phyloP scores from a whole-genome alignment of 2,113 vertebrate species.

The Rostratula benghalensis region DNA sequence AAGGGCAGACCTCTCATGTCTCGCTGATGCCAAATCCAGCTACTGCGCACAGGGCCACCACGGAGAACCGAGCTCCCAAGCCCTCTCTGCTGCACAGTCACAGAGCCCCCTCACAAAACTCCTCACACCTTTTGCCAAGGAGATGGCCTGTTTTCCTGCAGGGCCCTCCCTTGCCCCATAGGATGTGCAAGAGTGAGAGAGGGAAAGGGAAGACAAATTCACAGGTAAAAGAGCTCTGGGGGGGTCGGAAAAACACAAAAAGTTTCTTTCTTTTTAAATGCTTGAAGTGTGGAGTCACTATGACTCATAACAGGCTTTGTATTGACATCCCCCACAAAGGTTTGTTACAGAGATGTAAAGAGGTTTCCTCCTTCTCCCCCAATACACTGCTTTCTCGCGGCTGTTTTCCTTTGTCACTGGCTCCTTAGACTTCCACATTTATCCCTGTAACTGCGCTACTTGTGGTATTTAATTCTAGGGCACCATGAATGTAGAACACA shows the following conservation, averaged over 20 bases:
- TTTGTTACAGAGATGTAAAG: neutral
- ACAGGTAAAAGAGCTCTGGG: neutral
- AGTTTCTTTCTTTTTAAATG: neutral
- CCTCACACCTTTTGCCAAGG: neutral
- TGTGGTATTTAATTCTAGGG: neutral
- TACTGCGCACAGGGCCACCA: neutral
- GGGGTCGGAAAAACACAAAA: neutral
- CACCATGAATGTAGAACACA: neutral
- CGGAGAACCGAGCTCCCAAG: neutral
- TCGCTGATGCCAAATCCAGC: conserved; percentile 34
- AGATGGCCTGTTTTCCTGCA: neutral
- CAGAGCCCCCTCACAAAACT: neutral
- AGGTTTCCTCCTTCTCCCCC: neutral
- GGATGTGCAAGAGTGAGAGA: neutral
- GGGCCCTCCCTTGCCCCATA: neutral
- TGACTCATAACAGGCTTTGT: neutral
- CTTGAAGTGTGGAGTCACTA: neutral
- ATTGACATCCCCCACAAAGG: neutral
- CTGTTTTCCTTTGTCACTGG: neutral
- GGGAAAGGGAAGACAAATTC: neutral
- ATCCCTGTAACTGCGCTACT: neutral
- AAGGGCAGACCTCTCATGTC: conserved; percentile 54
- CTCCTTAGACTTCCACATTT: neutral
- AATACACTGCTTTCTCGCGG: neutral
- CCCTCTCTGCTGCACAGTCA: neutral